Percentiles rank a stretch among this genome's conserved stretches.
Evolutionary conservation across 2,888 invertebrate species (phyloP).

Genomic region (Amphipyra berbera): DNA sequence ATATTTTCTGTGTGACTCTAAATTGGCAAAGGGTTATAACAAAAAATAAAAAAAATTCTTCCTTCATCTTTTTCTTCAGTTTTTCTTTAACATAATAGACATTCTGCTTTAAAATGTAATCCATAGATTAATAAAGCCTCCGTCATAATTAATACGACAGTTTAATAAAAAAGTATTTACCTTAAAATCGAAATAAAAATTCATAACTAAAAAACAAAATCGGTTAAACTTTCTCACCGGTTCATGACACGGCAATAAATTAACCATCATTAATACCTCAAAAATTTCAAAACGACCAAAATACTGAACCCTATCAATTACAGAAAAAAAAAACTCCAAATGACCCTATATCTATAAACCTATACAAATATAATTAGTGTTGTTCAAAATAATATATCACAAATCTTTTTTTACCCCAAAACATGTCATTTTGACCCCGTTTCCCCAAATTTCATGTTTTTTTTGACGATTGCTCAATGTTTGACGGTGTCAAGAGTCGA

Average conservation of each 20-base stretch:
- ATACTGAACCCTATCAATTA: slow-evolving; percentile 74
- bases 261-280: slow-evolving; percentile 60
- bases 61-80: not conserved
- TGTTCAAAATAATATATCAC: slow-evolving; percentile 79
- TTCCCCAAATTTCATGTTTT: slow-evolving; percentile 74
- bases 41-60: not conserved
- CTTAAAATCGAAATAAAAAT: not conserved
- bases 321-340: slow-evolving; percentile 68
- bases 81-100: too few relatives aligned
- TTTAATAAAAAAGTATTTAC: too few relatives aligned
- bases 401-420: slow-evolving; percentile 81
- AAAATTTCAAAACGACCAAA: slow-evolving; percentile 70
- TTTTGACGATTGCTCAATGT: slow-evolving; percentile 81
- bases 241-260: slow-evolving; percentile 69
- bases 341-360: slow-evolving; percentile 74
- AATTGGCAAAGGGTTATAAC: not conserved
- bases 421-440: slow-evolving; percentile 85
- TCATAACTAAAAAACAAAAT: slow-evolving; percentile 19
- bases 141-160: too few relatives aligned
- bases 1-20: not conserved
- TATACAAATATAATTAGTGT: slow-evolving; percentile 88
- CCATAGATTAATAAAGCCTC: too few relatives aligned
- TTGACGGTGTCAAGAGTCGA: slow-evolving; percentile 82
- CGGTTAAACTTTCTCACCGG: slow-evolving; percentile 71
- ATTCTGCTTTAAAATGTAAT: too few relatives aligned